phyloP scores from a whole-genome alignment of 2,797 vertebrate species.

The Tadarida brasiliensis region DNA sequence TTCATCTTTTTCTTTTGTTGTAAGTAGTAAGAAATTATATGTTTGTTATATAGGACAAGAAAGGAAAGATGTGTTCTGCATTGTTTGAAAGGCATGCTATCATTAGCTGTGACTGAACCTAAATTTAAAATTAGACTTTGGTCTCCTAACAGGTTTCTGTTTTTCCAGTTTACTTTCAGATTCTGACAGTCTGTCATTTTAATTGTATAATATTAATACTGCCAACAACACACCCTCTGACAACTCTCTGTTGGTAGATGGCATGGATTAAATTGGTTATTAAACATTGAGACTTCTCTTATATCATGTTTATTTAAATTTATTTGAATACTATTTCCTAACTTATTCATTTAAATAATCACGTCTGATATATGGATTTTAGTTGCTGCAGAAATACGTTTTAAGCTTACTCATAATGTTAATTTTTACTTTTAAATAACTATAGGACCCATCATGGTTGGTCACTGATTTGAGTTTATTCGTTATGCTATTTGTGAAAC shows the following conservation, averaged over 20 bases:
- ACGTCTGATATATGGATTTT: not conserved
- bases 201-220: not conserved
- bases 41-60: not conserved
- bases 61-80: not conserved
- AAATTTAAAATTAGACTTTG: not conserved
- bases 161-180: not conserved
- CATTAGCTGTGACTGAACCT: not conserved
- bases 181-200: not conserved
- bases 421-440: conserved; percentile 12
- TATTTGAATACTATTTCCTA: not conserved
- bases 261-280: not conserved
- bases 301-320: not conserved
- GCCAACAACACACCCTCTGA: not conserved
- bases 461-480: not conserved
- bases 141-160: not conserved
- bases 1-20: conserved; percentile 7
- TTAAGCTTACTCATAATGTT: not conserved
- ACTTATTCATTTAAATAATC: not conserved
- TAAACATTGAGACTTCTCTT: not conserved
- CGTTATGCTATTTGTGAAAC: not conserved
- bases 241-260: not conserved
- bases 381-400: not conserved
- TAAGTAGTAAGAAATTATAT: not conserved
- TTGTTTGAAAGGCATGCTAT: not conserved
- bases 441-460: accelerated